Base-by-base conservation (phyloP, 2,113 vertebrate genomes). In the Agapornis roseicollis region DNA sequence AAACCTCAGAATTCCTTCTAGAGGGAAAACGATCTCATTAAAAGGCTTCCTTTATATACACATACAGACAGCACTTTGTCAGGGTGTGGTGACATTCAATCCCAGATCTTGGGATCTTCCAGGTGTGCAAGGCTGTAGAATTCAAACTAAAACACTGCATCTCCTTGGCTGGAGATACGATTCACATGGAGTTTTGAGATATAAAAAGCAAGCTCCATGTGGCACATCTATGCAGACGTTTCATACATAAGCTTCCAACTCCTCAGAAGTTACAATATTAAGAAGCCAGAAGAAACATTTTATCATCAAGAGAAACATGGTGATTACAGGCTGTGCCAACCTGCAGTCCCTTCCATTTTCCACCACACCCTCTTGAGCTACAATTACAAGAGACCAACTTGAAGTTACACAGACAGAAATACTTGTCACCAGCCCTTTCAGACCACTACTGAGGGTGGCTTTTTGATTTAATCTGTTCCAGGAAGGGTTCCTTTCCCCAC, bases 241-340 rank as follows among this genome's bases (percentile, higher is more conserved):
- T 35, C 44, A 87, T 28, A 78, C 79, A 22, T 27, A 82, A 72
- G 17, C 25, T 85, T 76, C 49, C 41, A 89, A 29, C 14, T 81
- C 84, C n/a, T 77, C 37, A 86, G 18, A 89, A 90, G 28, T 73
- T 80, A 78, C 41, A 88, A 89, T 78, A 86, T 79, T 92, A 64
- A 61, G 72, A 95, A 91, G 65, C 79, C 60, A 93, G 80, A 91
- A 88, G 28, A 96, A 39, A 82, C 31, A 9, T 69, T 71, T 64
- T 29, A 65, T n/a, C 71, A 60, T 37, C 28, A 60, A 64, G 93
- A 73, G 52, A 90, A 94, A 77, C 2, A 5, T 22, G 41, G 37
- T 90, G 90, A 96, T 96, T 95, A 96, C 49, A 95, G 80, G 80
- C 88, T 92, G 60, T 49, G 65, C 56, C 49, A 88, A 66, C 65